Evolutionary conservation across 1,140 invertebrate species (phyloP).

Genomic region (Cylas formicarius): DNA sequence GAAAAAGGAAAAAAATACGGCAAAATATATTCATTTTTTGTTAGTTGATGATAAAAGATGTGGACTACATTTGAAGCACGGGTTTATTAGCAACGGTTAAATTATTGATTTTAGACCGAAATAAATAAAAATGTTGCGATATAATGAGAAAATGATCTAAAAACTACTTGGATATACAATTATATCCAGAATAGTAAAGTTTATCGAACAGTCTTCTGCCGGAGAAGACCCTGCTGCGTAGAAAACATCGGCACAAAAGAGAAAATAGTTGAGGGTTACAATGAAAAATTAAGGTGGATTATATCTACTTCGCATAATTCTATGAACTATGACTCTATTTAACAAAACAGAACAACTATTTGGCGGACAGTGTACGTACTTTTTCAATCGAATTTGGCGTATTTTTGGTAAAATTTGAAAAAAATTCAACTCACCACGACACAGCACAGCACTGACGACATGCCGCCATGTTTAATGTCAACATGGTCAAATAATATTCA

Average conservation of each 20-base stretch:
- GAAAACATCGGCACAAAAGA: conserved; percentile 30
- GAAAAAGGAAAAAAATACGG: no score
- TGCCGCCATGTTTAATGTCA: conserved; percentile 84
- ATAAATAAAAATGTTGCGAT: background rate
- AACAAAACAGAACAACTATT: background rate
- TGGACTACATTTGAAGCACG: conserved; percentile 28
- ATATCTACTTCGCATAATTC: no score
- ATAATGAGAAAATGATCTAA: background rate
- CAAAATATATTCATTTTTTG: no score
- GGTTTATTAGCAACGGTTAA: conserved; percentile 32
- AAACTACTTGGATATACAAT: background rate
- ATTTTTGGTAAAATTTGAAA: conserved; percentile 30
- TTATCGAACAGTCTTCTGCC: background rate
- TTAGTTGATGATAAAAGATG: no score
- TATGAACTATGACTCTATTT: conserved; percentile 2
- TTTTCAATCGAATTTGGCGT: conserved; percentile 23
- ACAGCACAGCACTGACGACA: conserved; percentile 91
- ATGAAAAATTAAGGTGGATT: no score
- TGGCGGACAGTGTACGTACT: conserved; percentile 27
- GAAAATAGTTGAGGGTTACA: conserved; percentile 30
- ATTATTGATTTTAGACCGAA: conserved; percentile 37
- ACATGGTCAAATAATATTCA: conserved; percentile 40
- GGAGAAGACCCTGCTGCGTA: conserved; percentile 15
- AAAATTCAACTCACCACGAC: conserved; percentile 65
- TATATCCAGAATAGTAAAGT: background rate